Conservation (phyloP, 2,113 vertebrate species). For the Seriola aureovittata region DNA sequence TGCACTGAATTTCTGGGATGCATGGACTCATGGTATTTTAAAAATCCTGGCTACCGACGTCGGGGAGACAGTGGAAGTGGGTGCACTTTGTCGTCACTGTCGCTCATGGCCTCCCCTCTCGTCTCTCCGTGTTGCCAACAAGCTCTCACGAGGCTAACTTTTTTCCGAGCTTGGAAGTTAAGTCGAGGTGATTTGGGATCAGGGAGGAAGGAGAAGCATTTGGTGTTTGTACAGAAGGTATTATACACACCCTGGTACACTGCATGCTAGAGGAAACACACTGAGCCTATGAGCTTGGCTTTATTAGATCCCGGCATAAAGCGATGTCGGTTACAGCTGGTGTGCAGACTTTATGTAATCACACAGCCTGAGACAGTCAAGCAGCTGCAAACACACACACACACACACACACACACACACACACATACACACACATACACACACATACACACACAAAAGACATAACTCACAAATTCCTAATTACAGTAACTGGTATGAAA, state of each 20-base stretch:
- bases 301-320: conserved; percentile 76
- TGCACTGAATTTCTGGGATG: too few species aligned
- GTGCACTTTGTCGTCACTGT: background rate
- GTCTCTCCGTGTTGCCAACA: background rate
- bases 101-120: background rate
- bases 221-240: conserved; percentile 68
- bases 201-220: conserved; percentile 43
- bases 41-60: background rate
- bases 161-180: conserved; percentile 50
- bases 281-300: conserved; percentile 72
- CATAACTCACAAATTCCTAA: background rate
- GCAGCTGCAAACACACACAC: conserved; percentile 42
- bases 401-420: background rate
- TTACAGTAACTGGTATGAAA: conserved; percentile 6
- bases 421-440: too few species aligned
- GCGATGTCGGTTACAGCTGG: conserved; percentile 70
- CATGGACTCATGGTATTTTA: background rate
- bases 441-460: background rate
- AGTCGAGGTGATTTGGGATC: conserved; percentile 51
- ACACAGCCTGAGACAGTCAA: conserved; percentile 54
- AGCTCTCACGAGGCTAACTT: conserved; percentile 41
- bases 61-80: background rate
- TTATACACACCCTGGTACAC: conserved; percentile 73
- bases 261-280: conserved; percentile 75
- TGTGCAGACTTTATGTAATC: conserved; percentile 69